A percentile compares a stretch with the other conserved stretches of the same genome.
Evolutionary conservation across 1,140 invertebrate genomes (phyloP).

Genomic region (Drusus annulatus): DNA sequence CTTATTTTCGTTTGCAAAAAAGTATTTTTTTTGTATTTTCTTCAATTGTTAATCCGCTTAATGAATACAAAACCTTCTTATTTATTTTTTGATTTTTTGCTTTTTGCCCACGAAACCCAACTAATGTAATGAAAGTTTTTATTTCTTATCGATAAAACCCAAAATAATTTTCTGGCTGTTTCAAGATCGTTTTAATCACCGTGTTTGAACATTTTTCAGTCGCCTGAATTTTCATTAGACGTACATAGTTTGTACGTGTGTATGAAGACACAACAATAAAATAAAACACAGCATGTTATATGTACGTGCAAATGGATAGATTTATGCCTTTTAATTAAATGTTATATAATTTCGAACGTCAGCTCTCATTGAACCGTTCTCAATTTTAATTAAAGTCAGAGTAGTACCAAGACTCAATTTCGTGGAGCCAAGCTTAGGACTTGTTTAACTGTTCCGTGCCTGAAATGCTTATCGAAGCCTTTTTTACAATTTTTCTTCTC

Average conservation of each 20-base stretch:
- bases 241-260: background rate
- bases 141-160: too few species aligned
- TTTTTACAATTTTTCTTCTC: background rate
- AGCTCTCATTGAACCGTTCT: slow-evolving; percentile 41
- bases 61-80: too few species aligned
- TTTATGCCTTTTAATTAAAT: slow-evolving; percentile 57
- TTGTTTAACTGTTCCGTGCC: slow-evolving; percentile 50
- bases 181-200: too few species aligned
- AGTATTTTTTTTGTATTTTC: too few species aligned
- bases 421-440: slow-evolving; percentile 28
- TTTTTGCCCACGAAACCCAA: too few species aligned
- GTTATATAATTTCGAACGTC: slow-evolving; percentile 54
- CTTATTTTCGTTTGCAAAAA: too few species aligned
- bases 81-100: too few species aligned
- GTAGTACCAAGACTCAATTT: slow-evolving; percentile 50
- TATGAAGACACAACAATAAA: background rate
- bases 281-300: background rate
- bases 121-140: too few species aligned
- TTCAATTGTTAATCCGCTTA: too few species aligned
- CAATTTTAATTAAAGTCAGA: slow-evolving; percentile 56
- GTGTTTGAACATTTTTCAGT: too few species aligned
- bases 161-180: too few species aligned
- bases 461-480: slow-evolving; percentile 48
- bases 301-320: slow-evolving; percentile 44
- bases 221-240: too few species aligned